Evolutionary conservation across 2,888 invertebrate species (phyloP).

Genomic region (Rugalucina vietnamica): DNA sequence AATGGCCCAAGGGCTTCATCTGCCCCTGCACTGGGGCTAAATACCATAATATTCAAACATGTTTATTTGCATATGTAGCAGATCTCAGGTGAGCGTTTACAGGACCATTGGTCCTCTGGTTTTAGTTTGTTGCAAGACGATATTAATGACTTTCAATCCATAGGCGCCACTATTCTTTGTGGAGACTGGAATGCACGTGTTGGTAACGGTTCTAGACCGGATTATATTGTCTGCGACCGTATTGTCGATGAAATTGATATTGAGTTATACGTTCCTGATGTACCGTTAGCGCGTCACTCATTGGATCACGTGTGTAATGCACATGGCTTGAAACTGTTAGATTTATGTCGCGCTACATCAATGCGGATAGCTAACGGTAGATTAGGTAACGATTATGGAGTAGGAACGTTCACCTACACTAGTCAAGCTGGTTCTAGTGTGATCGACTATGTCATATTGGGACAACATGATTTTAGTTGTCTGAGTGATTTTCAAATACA

Average conservation of each 20-base stretch:
- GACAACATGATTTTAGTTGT: not conserved
- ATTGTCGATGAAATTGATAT: slow-evolving; percentile 4
- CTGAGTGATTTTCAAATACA: not conserved
- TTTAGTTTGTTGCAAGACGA: slow-evolving; percentile 18
- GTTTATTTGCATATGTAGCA: too few relatives aligned
- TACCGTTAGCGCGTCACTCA: slow-evolving; percentile 9
- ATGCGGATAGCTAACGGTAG: too few relatives aligned
- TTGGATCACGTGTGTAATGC: slow-evolving; percentile 23
- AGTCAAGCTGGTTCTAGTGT: slow-evolving; percentile 14
- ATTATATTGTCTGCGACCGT: slow-evolving; percentile 27
- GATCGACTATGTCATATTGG: slow-evolving; percentile 21
- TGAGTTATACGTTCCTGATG: slow-evolving; percentile 22
- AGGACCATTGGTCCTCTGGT: too few relatives aligned
- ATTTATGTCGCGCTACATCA: too few relatives aligned
- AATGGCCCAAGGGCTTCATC: too few relatives aligned
- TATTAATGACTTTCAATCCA: slow-evolving; percentile 3
- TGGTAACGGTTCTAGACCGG: not conserved
- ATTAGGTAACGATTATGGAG: slow-evolving; percentile 2
- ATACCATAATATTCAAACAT: too few relatives aligned
- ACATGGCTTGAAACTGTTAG: too few relatives aligned
- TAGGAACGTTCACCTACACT: slow-evolving; percentile 13
- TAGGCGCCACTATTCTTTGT: not conserved
- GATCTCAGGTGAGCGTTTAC: too few relatives aligned
- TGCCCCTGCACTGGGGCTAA: too few relatives aligned
- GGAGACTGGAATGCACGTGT: slow-evolving; percentile 23